Conservation (phyloP, 2,797 vertebrate species). For the Scleropages formosus region DNA sequence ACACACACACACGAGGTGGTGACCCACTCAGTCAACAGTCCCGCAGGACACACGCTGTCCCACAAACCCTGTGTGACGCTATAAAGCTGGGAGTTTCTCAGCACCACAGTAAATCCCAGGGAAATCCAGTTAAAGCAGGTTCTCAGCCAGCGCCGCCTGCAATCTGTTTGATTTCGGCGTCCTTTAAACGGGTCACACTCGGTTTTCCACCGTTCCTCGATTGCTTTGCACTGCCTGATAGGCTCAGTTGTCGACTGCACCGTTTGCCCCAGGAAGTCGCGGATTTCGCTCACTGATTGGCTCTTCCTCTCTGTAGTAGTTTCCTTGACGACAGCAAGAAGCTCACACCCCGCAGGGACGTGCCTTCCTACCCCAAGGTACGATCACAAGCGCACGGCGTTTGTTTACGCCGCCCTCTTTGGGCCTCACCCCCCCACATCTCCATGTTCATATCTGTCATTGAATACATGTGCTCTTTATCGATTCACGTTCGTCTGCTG, state of each 20-base stretch:
- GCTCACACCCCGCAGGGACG: slow-evolving; percentile 73
- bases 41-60: not conserved
- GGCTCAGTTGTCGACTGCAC: slow-evolving; percentile 11
- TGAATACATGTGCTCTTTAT: too few species aligned
- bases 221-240: not conserved
- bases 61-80: not conserved
- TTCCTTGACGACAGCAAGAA: slow-evolving; percentile 81
- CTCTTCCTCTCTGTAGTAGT: slow-evolving; percentile 61
- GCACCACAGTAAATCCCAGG: slow-evolving; percentile 13
- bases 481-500: too few species aligned
- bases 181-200: not conserved
- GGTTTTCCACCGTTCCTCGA: not conserved
- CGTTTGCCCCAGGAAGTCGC: not conserved
- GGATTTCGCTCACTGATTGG: slow-evolving; percentile 1
- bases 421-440: too few species aligned
- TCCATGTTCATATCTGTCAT: too few species aligned
- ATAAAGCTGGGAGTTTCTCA: slow-evolving; percentile 8
- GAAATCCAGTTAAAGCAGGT: slow-evolving; percentile 6
- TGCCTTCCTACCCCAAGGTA: slow-evolving; percentile 88
- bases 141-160: not conserved
- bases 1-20: not conserved
- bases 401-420: not conserved
- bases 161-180: slow-evolving; percentile 5
- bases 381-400: slow-evolving; percentile 32
- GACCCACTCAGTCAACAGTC: not conserved